Conservation (phyloP, 2,113 vertebrate genomes). For the Toxotes jaculatrix region DNA sequence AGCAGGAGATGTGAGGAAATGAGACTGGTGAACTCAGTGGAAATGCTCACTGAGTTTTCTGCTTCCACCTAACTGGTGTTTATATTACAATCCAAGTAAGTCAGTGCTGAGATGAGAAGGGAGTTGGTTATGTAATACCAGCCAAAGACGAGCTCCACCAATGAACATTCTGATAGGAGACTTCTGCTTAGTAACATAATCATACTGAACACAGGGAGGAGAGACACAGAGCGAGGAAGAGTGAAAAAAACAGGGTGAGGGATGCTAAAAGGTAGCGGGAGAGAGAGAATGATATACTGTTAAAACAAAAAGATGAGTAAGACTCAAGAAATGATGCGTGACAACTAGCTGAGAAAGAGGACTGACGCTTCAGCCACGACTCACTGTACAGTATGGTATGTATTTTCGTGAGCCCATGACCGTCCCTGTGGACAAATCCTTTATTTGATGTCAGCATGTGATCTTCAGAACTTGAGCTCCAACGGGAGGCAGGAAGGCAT, state of each 20-base stretch:
- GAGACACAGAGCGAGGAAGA: slow-evolving; percentile 21
- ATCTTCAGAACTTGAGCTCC: slow-evolving; percentile 61
- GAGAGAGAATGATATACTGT: neutral
- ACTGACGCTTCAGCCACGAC: neutral
- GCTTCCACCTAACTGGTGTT: slow-evolving; percentile 48
- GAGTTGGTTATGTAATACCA: slow-evolving; percentile 73
- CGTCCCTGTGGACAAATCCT: slow-evolving; percentile 32
- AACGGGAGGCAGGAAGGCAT: slow-evolving; percentile 57
- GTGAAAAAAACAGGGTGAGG: slow-evolving; percentile 15
- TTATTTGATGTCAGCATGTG: slow-evolving; percentile 62
- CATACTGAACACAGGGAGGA: slow-evolving; percentile 30
- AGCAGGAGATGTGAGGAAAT: slow-evolving; percentile 42
- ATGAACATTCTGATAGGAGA: slow-evolving; percentile 72
- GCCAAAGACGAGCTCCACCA: slow-evolving; percentile 75
- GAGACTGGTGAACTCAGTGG: slow-evolving; percentile 39
- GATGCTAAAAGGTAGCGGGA: slow-evolving; percentile 26
- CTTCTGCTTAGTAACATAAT: slow-evolving; percentile 82
- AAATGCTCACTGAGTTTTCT: slow-evolving; percentile 43
- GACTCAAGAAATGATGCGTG: neutral
- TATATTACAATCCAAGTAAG: slow-evolving; percentile 48
- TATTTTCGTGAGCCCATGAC: slow-evolving; percentile 19
- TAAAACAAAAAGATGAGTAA: neutral
- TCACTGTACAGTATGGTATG: neutral
- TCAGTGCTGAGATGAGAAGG: slow-evolving; percentile 48
- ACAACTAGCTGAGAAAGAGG: neutral